phyloP scores from a whole-genome alignment of 2,888 invertebrate species.

The Dascillus cervinus region DNA sequence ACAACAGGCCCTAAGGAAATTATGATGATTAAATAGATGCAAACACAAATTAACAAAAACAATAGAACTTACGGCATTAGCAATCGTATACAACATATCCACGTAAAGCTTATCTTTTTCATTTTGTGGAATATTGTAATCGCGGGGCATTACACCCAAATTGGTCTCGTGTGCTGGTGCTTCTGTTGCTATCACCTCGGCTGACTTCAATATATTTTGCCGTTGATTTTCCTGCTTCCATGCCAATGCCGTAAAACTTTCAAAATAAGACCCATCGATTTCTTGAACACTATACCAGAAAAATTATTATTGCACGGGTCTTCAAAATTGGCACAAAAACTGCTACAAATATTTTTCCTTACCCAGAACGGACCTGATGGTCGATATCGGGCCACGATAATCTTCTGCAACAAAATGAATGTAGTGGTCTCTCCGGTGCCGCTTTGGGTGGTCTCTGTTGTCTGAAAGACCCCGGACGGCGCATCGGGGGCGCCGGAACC shows the following conservation, averaged over 20 bases:
- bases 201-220: constrained; percentile 67
- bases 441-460: constrained; percentile 49
- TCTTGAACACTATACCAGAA: constrained; percentile 73
- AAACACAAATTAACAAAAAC: too few relatives aligned
- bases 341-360: too few relatives aligned
- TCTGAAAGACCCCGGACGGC: constrained; percentile 46
- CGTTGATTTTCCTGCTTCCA: constrained; percentile 89
- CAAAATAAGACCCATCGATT: constrained; percentile 90
- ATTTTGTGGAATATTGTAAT: constrained; percentile 35
- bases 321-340: not conserved
- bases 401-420: constrained; percentile 69
- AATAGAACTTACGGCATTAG: constrained; percentile 89
- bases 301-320: not conserved
- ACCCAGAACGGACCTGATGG: constrained; percentile 77
- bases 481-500: constrained; percentile 34
- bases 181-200: constrained; percentile 55
- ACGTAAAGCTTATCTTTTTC: constrained; percentile 71
- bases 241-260: constrained; percentile 84
- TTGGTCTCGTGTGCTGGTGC: constrained; percentile 45
- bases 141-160: constrained; percentile 36
- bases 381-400: constrained; percentile 82
- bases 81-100: constrained; percentile 92
- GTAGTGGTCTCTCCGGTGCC: constrained; percentile 44
- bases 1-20: too few relatives aligned
- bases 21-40: too few relatives aligned